Base-by-base conservation (phyloP, 2,888 invertebrate species). In the Blomia tropicalis region DNA sequence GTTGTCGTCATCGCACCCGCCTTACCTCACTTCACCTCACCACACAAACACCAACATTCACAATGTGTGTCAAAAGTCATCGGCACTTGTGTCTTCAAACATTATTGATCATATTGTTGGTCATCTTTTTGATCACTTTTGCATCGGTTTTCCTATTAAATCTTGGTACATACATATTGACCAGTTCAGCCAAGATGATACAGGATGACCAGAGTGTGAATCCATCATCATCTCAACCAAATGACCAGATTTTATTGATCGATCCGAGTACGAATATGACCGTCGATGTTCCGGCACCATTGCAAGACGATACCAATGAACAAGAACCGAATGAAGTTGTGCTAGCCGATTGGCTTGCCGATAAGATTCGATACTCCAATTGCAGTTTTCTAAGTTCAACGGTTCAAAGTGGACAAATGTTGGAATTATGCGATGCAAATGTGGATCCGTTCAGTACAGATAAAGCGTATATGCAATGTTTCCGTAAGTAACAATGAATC, bases 31-130 rank as follows among this genome's bases (percentile, higher is more conserved):
- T 17, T 36, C 36, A 36, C 36, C 36, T 36, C 36, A 36, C 7
- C 7, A 7, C 36, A 36, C 36, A 11, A 7, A 36, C 36, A 7
- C 7, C 36, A 7, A 36, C 36, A 7, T 7, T 36, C 11, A 47
- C 14, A 7, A 47, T 47, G 51, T 47, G 51, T 27, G 27, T 47
- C 27, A 47, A 47, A 47, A 47, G 51, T 47, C 51, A 47, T 47
- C 51, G 51, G 7, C 27, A 47, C n/a, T 27, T 47, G 51, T 47
- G 51, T 27, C n/a, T 47, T 25, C 51, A 47, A n/a, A 47, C n/a
- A 7, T 27, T 47, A 7, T 7, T 47, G 23, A 22, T 47, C 51
- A 47, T 47, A 7, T 7, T 47, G 5, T n/a, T 47, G 22, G 23
- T 47, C 7, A n/a, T 27, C 22, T 47, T 7, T 47, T n/a, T 47